Percentiles rank a stretch among this genome's conserved stretches.
Conservation (phyloP, 2,797 vertebrate genomes). For the Myotis findleyi region DNA sequence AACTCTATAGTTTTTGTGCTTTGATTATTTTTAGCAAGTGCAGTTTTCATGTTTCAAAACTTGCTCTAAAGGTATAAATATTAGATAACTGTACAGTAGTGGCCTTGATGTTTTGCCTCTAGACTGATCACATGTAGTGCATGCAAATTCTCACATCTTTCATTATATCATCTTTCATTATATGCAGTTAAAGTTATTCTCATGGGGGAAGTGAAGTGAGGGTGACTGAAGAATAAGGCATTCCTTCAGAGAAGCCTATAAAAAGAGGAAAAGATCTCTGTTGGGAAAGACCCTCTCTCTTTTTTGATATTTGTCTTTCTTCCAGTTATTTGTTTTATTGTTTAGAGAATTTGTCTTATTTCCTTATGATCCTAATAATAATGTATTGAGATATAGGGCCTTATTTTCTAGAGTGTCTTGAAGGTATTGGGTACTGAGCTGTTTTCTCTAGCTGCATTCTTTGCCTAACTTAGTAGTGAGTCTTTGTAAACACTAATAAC, state of each 20-base stretch:
- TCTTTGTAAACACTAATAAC: neutral
- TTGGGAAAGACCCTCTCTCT: neutral
- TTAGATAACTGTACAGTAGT: neutral
- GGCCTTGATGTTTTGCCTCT: neutral
- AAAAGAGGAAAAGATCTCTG: neutral
- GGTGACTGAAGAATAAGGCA: neutral
- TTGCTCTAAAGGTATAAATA: neutral
- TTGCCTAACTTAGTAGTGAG: neutral
- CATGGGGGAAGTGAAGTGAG: neutral
- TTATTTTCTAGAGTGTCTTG: neutral
- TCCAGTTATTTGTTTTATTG: neutral
- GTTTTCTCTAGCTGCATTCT: neutral
- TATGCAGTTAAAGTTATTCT: neutral
- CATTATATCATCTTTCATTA: neutral
- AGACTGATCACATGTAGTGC: neutral
- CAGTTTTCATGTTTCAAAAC: conserved; percentile 15
- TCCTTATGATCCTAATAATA: neutral
- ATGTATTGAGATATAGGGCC: neutral
- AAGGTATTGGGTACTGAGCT: neutral
- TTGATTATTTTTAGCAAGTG: conserved; percentile 10
- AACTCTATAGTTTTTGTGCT: neutral
- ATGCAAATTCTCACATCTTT: neutral
- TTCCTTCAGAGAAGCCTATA: neutral
- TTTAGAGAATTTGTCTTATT: neutral
- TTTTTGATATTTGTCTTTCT: conserved; percentile 18